phyloP scores from a whole-genome alignment of 2,113 vertebrate species.

The Bos javanicus region DNA sequence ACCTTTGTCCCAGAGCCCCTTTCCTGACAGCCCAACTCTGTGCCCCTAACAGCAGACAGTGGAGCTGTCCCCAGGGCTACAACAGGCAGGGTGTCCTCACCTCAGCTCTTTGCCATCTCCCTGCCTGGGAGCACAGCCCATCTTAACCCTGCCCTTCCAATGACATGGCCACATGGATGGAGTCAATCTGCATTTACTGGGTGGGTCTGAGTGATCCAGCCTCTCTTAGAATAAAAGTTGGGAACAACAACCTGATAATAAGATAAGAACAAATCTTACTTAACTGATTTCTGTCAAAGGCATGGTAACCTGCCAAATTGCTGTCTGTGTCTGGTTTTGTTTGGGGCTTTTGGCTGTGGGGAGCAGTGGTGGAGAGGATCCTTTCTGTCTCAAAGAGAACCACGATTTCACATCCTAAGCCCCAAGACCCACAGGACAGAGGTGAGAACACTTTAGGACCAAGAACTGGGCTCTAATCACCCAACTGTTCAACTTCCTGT shows the following conservation, averaged over 20 bases:
- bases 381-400: background rate
- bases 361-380: background rate
- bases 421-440: background rate
- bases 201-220: constrained; percentile 42
- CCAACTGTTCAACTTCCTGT: background rate
- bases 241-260: background rate
- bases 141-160: background rate
- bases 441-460: background rate
- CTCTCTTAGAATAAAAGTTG: background rate
- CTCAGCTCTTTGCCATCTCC: background rate
- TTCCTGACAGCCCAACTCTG: background rate
- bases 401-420: background rate
- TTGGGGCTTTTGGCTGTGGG: background rate
- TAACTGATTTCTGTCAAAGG: background rate
- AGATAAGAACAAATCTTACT: background rate
- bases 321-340: background rate
- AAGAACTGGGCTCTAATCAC: background rate
- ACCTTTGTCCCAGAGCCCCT: background rate
- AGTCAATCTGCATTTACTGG: background rate
- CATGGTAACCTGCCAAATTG: background rate
- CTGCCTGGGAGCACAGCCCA: background rate
- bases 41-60: too few species aligned
- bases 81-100: background rate
- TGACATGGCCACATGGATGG: background rate
- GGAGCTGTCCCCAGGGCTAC: background rate